A percentile compares a stretch with the other conserved stretches of the same genome.
Conservation (phyloP, 2,888 invertebrate species). For the Balanococcus diminutus region DNA sequence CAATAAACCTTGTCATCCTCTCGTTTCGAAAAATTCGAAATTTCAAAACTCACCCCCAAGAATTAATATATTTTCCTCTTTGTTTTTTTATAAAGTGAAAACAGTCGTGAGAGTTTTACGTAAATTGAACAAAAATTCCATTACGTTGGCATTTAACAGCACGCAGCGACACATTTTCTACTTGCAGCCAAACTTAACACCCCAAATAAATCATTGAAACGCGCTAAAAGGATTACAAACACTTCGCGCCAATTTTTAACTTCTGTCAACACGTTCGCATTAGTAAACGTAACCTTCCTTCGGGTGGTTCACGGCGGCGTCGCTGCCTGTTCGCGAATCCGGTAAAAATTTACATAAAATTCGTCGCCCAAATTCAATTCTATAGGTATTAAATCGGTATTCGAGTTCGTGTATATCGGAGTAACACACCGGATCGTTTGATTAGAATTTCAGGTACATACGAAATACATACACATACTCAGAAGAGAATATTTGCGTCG, state of each 20-base stretch:
- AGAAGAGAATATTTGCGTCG: not conserved
- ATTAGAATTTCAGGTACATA: not conserved
- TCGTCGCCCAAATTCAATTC: not conserved
- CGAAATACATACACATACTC: too few relatives aligned
- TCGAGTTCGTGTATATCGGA: not conserved
- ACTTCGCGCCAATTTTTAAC: slow-evolving; percentile 23
- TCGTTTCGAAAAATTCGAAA: not conserved
- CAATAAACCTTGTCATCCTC: too few relatives aligned
- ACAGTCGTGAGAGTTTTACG: slow-evolving; percentile 17
- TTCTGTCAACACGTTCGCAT: slow-evolving; percentile 13
- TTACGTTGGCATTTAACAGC: slow-evolving; percentile 26
- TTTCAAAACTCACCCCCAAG: not conserved
- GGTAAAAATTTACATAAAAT: slow-evolving; percentile 41
- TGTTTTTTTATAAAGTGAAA: not conserved
- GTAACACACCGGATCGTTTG: not conserved
- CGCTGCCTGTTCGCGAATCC: not conserved
- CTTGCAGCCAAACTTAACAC: not conserved
- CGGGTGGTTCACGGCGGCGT: not conserved
- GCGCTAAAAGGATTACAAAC: slow-evolving; percentile 22
- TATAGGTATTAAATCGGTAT: not conserved
- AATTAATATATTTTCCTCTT: not conserved
- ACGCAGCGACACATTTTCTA: not conserved
- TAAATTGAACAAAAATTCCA: slow-evolving; percentile 31
- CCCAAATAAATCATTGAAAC: slow-evolving; percentile 9
- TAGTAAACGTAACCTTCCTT: not conserved